phyloP scores from a whole-genome alignment of 92 coral and sea anemone genomes.

The Galaxea fascicularis region DNA sequence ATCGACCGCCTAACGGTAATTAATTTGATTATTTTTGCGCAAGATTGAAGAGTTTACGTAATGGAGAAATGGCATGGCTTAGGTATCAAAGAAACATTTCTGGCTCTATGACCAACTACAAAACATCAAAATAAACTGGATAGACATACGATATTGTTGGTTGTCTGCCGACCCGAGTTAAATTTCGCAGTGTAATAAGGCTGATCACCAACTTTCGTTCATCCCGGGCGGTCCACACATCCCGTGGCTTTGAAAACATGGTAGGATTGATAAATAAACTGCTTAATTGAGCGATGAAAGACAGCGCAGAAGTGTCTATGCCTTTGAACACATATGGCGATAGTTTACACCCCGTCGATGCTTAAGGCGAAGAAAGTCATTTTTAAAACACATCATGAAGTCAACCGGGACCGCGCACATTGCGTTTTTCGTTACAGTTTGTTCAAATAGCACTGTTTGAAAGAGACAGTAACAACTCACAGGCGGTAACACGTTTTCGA shows the following conservation, averaged over 20 bases:
- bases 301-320: conserved; percentile 48
- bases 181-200: conserved; percentile 24
- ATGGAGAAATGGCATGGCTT: background rate
- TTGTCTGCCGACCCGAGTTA: conserved; percentile 19
- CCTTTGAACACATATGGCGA: conserved; percentile 46
- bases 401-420: background rate
- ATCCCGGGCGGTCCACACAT: conserved; percentile 44
- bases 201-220: conserved; percentile 7
- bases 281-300: conserved; percentile 62
- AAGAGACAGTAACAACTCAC: background rate
- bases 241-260: conserved; percentile 45
- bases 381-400: conserved; percentile 33
- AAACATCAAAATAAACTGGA: conserved; percentile 11
- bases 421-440: background rate
- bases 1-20: background rate
- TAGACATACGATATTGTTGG: conserved; percentile 35
- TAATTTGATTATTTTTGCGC: background rate
- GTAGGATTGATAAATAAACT: conserved; percentile 58
- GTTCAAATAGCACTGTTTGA: background rate
- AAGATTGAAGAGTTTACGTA: conserved; percentile 2
- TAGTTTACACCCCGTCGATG: conserved; percentile 45
- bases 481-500: background rate
- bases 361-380: conserved; percentile 48
- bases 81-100: background rate
- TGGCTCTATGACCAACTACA: background rate